Evolutionary conservation across 2,113 vertebrate species (phyloP), one percentile per base, ranked within the genome.

Genomic region (Lagopus leucura): DNA sequence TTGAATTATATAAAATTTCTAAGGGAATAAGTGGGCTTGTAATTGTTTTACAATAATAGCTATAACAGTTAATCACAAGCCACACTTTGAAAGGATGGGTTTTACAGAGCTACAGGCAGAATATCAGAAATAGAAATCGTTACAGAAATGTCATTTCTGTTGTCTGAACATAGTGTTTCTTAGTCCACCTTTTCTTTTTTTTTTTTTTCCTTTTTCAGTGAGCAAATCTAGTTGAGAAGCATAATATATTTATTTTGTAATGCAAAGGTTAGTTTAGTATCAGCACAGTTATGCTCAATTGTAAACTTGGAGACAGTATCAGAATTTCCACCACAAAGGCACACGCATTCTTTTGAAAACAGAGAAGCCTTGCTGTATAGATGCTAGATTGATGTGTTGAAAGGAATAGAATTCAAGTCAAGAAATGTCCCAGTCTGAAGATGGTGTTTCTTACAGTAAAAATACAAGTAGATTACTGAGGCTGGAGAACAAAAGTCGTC

Each of bases 211-310:
- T 6, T 50, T 86, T 61, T 11, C 10, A 86, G 16, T 71, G 42
- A 8, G 52, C 54, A 71, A 94, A 92, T 92, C 77, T 82, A 88
- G 20, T 48, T 69, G 22, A 92, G 79, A 94, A 70, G 16, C 69
- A 86, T 95, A 96, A 94, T 77, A 94, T 63, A 74, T 88, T 52
- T 20, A 76, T 96, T 96, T 96, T 89, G 8, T 94, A 78, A 92
- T 94, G 72, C 27, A 91, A 85, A 95, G 25, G 4, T 88, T 88
- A 74, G 69, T 90, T 96, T 88, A 94, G 24, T 67, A 86, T 86
- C 57, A 66, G 78, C 77, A 64, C 61, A 88, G 43, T 93, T 96
- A 76, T 70, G 94, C 4, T 65, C 7, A 20, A 8, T 5, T 74
- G 34, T 85, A 80, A 67, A 91, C 42, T 86, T 83, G 86, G 24